Conservation (phyloP, 2,797 vertebrate species). For the Anabas testudineus region DNA sequence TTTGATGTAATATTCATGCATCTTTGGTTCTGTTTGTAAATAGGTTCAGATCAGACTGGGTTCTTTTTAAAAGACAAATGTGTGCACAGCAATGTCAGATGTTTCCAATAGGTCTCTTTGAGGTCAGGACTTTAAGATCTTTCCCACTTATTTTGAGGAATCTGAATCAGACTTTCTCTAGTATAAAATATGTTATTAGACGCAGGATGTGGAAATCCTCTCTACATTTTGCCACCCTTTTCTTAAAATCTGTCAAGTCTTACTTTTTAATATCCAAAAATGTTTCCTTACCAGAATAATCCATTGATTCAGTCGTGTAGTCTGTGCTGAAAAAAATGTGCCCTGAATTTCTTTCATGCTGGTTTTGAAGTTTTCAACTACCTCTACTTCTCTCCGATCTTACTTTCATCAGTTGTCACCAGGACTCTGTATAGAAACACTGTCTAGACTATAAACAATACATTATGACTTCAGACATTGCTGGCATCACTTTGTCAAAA, state of each 20-base stretch:
- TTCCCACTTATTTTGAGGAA: neutral
- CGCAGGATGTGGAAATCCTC: neutral
- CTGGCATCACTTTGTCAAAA: conserved; percentile 25
- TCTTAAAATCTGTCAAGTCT: conserved; percentile 3
- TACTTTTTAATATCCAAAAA: neutral
- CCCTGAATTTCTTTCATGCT: conserved; percentile 20
- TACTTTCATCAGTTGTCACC: conserved; percentile 37
- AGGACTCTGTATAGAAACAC: conserved; percentile 17
- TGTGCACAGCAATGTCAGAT: neutral
- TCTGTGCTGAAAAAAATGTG: neutral
- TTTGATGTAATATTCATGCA: neutral
- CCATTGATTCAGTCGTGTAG: neutral
- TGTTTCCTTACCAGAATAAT: neutral
- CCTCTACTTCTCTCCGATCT: conserved; percentile 25
- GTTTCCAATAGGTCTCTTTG: neutral
- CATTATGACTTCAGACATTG: conserved; percentile 35
- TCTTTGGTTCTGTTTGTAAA: neutral
- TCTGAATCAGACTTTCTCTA: neutral
- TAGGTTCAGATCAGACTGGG: neutral
- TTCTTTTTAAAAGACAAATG: no score
- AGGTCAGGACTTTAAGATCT: neutral
- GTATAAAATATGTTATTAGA: neutral
- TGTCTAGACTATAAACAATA: conserved; percentile 24
- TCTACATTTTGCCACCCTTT: neutral
- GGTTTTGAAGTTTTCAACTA: conserved; percentile 27